phyloP scores from a whole-genome alignment of 2,888 invertebrate species.

The Drosophila meridionalis region DNA sequence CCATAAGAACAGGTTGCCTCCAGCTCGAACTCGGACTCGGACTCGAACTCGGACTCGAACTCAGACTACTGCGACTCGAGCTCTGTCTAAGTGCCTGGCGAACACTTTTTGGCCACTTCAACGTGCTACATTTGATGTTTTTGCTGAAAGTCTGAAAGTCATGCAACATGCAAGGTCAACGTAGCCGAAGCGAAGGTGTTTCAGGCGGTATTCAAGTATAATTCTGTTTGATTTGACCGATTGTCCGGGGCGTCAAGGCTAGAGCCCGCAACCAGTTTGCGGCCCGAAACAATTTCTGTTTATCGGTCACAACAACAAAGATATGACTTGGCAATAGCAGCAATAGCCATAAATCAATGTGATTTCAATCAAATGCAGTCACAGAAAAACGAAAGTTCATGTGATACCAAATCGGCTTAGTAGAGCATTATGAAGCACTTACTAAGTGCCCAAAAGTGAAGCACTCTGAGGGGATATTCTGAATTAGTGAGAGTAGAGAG shows the following conservation, averaged over 20 bases:
- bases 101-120: conserved; percentile 48
- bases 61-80: conserved; percentile 16
- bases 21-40: background rate
- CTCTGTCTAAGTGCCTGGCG: conserved; percentile 37
- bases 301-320: conserved; percentile 22
- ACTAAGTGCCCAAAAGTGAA: background rate
- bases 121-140: conserved; percentile 42
- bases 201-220: conserved; percentile 2
- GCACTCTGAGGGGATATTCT: background rate
- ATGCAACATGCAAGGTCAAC: conserved; percentile 51
- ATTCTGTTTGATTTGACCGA: conserved; percentile 63
- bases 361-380: conserved; percentile 7
- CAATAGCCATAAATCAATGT: conserved; percentile 5
- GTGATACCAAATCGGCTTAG: background rate
- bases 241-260: conserved; percentile 71
- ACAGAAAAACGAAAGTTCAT: background rate
- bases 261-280: conserved; percentile 27
- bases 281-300: conserved; percentile 26
- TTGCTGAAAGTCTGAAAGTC: conserved; percentile 18
- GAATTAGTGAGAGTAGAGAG: background rate
- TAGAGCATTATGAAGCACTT: background rate
- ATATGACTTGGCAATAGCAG: conserved; percentile 6
- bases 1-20: conserved; percentile 45
- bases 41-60: background rate
- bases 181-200: conserved; percentile 28